Conservation (phyloP, 2,888 invertebrate species). For the Caprella mutica region DNA sequence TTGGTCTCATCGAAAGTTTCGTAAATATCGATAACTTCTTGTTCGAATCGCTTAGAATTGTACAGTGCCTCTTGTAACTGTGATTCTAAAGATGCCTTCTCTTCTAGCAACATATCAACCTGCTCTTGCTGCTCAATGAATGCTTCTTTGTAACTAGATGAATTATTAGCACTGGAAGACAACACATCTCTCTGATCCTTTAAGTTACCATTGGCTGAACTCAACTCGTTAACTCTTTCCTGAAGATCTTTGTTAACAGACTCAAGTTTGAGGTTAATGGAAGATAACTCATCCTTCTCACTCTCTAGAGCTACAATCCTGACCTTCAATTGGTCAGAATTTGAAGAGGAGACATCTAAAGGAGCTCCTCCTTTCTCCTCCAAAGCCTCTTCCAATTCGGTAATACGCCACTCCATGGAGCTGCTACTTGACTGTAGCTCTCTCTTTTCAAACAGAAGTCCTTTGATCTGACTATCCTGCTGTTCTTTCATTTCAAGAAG, state of each 20-base stretch:
- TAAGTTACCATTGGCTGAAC: constrained; percentile 22
- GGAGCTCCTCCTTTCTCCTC: constrained; percentile 15
- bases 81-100: constrained; percentile 16
- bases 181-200: constrained; percentile 22
- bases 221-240: constrained; percentile 12
- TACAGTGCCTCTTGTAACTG: too few relatives aligned
- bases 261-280: constrained; percentile 3
- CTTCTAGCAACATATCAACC: constrained; percentile 21
- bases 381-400: constrained; percentile 31
- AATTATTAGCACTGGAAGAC: too few relatives aligned
- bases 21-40: too few relatives aligned
- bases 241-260: constrained; percentile 12
- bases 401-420: constrained; percentile 35
- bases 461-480: constrained; percentile 61
- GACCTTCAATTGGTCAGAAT: neutral
- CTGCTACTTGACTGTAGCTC: constrained; percentile 57
- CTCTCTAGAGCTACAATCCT: constrained; percentile 1
- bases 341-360: neutral
- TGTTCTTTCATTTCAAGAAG: constrained; percentile 69
- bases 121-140: constrained; percentile 28
- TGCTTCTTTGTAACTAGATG: constrained; percentile 21
- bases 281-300: constrained; percentile 1
- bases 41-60: too few relatives aligned
- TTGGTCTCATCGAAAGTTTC: too few relatives aligned
- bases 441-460: constrained; percentile 59